Conservation (phyloP, 2,888 invertebrate species). For the Phrixothrix hirtus region DNA sequence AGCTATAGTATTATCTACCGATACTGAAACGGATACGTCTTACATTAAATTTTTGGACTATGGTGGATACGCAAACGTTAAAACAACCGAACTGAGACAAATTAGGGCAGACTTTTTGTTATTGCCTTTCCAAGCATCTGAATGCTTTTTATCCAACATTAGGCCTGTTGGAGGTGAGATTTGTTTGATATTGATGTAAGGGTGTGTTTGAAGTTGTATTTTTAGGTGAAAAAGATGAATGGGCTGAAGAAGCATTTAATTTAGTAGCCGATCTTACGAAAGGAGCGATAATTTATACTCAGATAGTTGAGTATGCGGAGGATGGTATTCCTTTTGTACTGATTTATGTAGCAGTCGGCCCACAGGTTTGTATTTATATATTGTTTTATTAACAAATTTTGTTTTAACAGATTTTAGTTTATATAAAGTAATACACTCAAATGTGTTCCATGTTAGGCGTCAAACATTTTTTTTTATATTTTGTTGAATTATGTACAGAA, state of each 20-base stretch:
- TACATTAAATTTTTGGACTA: constrained; percentile 91
- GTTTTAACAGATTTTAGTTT: too few species aligned
- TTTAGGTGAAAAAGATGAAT: constrained; percentile 60
- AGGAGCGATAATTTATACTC: constrained; percentile 84
- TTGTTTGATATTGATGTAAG: not conserved
- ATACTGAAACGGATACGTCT: constrained; percentile 71
- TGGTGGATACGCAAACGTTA: constrained; percentile 86
- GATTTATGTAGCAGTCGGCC: constrained; percentile 75
- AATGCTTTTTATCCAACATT: constrained; percentile 90
- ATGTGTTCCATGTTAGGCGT: too few species aligned
- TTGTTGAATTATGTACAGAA: too few species aligned
- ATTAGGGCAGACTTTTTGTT: constrained; percentile 92
- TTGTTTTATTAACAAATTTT: too few species aligned
- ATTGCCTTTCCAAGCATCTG: constrained; percentile 96
- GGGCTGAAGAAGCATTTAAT: constrained; percentile 78
- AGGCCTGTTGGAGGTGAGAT: constrained; percentile 72
- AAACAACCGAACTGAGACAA: constrained; percentile 80
- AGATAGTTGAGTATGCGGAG: constrained; percentile 82
- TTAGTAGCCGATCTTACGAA: constrained; percentile 79
- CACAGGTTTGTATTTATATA: constrained; percentile 57
- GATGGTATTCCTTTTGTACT: constrained; percentile 78
- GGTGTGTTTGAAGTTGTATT: constrained; percentile 8
- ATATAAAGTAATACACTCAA: too few species aligned
- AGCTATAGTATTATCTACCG: constrained; percentile 71
- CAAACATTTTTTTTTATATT: too few species aligned